These are phyloP conservation scores for Urocolius indicus DNA, from an alignment of 2,113 vertebrate species.

Conservation along the genomic window DNA sequence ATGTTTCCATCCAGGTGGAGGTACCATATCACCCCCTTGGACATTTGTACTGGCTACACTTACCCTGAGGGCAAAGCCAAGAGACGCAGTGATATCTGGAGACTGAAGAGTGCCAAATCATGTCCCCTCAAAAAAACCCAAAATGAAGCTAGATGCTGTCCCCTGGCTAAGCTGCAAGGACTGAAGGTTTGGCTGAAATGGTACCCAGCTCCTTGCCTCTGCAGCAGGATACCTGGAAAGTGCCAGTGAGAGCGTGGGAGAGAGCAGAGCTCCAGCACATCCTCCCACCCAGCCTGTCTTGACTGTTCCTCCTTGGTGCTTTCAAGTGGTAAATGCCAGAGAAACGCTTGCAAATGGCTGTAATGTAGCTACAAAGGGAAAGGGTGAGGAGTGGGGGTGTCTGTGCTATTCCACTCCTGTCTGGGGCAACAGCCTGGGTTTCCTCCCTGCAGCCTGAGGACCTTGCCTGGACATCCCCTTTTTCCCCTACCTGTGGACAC, in stretches of 20 bases:
- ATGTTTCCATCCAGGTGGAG: neutral
- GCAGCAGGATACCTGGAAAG: neutral
- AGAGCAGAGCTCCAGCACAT: neutral
- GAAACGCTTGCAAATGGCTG: neutral
- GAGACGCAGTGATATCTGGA: neutral
- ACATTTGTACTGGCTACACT: neutral
- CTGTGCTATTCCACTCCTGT: neutral
- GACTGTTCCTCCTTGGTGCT: slow-evolving; percentile 2
- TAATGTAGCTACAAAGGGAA: neutral
- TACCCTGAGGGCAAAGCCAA: neutral
- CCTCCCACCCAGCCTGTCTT: neutral
- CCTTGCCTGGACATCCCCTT: neutral
- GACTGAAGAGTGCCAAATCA: neutral
- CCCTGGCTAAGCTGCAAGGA: neutral
- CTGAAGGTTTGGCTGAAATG: neutral
- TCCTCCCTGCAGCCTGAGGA: neutral
- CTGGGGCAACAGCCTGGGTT: neutral
- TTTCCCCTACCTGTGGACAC: neutral
- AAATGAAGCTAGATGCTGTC: neutral
- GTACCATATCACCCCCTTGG: neutral
- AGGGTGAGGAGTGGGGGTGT: neutral
- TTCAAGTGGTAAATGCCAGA: neutral
- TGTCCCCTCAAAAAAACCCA: neutral
- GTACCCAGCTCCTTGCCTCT: neutral
- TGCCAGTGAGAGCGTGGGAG: neutral